Conservation (phyloP, 2,888 invertebrate genomes). For the Rhorus exstirpatorius region DNA sequence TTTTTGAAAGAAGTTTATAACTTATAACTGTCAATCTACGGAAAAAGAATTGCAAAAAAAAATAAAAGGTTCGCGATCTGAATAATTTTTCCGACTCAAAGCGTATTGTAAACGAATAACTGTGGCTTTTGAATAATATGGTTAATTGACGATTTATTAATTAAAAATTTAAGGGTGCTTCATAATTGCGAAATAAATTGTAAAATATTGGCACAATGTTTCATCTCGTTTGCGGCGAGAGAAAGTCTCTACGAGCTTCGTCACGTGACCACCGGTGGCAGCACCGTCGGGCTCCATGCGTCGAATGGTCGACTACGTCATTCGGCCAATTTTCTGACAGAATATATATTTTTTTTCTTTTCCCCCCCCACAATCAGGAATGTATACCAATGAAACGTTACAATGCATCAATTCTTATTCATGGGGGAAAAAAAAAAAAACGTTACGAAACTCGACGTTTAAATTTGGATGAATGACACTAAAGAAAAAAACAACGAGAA, state of each 20-base stretch:
- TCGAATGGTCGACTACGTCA: constrained; percentile 77
- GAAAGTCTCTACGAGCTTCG: not conserved
- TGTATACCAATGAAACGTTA: not conserved
- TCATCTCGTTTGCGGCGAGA: not conserved
- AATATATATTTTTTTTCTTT: constrained; percentile 54
- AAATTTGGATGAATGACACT: not conserved
- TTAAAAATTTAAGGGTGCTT: no score
- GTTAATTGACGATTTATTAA: no score
- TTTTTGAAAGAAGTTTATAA: no score
- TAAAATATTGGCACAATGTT: not conserved
- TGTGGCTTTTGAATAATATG: no score
- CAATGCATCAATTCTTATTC: not conserved
- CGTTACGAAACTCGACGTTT: not conserved
- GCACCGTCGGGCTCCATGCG: constrained; percentile 73
- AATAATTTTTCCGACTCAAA: no score
- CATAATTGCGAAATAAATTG: not conserved
- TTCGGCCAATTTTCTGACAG: constrained; percentile 71
- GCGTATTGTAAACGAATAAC: no score
- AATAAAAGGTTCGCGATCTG: no score
- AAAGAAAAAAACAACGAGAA: not conserved
- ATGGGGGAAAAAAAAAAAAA: no score
- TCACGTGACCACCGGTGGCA: constrained; percentile 69
- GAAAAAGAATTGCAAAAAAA: no score
- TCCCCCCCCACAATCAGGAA: not conserved
- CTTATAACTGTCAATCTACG: no score